Base-by-base conservation (phyloP, 2,797 vertebrate genomes). In the Eospalax fontanierii region DNA sequence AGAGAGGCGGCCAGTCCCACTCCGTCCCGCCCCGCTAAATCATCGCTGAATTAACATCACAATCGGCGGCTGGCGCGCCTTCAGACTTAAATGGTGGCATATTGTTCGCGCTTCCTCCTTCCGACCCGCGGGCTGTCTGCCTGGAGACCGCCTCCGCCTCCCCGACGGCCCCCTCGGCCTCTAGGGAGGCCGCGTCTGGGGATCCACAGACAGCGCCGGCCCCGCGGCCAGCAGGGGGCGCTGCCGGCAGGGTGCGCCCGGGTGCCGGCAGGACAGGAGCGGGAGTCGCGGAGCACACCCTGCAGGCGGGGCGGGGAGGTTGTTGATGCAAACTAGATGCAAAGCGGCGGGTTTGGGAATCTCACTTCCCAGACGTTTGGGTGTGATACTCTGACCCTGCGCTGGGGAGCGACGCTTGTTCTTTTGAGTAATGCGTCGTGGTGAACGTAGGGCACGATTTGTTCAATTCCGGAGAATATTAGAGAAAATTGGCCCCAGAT, bases 21-120 rank as follows among this genome's bases (percentile, higher is more conserved):
- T n/a, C 68, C 50, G 59, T 50, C 74, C 96, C 90, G 66, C 81
- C 97, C 92, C 86, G 6, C 97, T 98, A 98, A 98, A 98, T 98
- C 98, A 98, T 81, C 63, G 74, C 89, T 35, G 96, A 97, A 98
- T 98, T 98, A 98, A 96, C 97, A 98, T 97, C 94, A 97, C 97
- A 97, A 97, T 97, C 94, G 92, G 95, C 93, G 87, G 90, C 97
- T 90, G 95, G 93, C 95, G 89, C 65, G 82, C 83, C 65, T 95
- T 95, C 96, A 87, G 90, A 96, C 96, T 92, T 97, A 97, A 98
- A 96, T 57, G 97, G 97, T 94, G 95, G 95, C 97, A 97, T 96
- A 97, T 97, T 96, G 97, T 95, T 75, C 63, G 85, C 71, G 66
- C 89, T 54, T 93, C 74, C 90, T 80, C 11, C 85, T 33, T 66